A percentile compares a stretch with the other conserved stretches of the same genome.
These are phyloP conservation scores for rat (Rattus norvegicus) DNA, from an alignment of 2,113 vertebrate species.

Conservation along the genomic window GRCr8 NC_086022.1:178387501-178388000, in stretches of 20 bases:
- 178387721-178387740: conserved; percentile 88
- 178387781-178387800: conserved; percentile 85
- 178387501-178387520: conserved; percentile 57
- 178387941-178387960: neutral
- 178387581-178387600: conserved; percentile 75
- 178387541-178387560: conserved; percentile 53
- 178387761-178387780: conserved; percentile 75
- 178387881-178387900: conserved; percentile 54
- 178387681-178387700: conserved; percentile 88
- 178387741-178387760: conserved; percentile 88
- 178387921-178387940: conserved; percentile 59
- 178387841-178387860: conserved; percentile 73
- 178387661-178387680: conserved; percentile 87
- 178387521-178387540: conserved; percentile 47
- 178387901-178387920: conserved; percentile 43
- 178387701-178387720: conserved; percentile 87
- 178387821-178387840: conserved; percentile 85
- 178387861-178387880: conserved; percentile 80
- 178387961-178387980: neutral
- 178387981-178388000: neutral
- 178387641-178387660: conserved; percentile 84
- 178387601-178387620: conserved; percentile 37
- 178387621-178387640: conserved; percentile 81
- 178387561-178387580: conserved; percentile 66
- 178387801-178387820: conserved; percentile 86